These are phyloP conservation scores for Caiman crocodilus DNA, from an alignment of 2,797 vertebrate genomes.

Conservation along the genomic window DNA sequence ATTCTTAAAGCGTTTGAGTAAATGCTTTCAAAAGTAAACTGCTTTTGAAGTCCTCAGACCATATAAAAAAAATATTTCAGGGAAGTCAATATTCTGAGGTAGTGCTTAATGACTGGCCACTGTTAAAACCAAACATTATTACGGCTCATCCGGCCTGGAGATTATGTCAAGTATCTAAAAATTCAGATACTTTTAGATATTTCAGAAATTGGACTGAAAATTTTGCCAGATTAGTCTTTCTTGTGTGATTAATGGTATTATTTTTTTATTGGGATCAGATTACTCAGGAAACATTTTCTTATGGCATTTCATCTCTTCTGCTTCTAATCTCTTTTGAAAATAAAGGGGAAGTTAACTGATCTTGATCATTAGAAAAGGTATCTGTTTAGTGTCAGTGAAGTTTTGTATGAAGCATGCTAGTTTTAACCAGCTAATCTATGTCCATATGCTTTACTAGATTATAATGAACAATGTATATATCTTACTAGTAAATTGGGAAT, in stretches of 20 bases:
- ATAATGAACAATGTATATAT: background rate
- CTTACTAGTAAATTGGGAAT: background rate
- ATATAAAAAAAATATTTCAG: background rate
- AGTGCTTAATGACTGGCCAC: background rate
- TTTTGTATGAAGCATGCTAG: background rate
- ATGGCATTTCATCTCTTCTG: background rate
- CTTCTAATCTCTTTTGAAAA: background rate
- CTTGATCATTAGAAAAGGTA: background rate
- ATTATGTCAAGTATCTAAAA: background rate
- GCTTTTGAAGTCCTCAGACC: background rate
- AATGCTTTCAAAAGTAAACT: no score
- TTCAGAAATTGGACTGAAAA: background rate
- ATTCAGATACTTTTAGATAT: background rate
- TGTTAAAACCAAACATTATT: background rate
- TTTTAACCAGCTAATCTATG: background rate
- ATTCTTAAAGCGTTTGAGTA: background rate
- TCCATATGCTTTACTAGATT: background rate
- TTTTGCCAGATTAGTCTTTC: background rate
- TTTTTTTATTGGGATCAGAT: background rate
- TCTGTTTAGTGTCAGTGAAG: background rate
- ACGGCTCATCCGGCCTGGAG: background rate
- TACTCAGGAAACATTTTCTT: background rate
- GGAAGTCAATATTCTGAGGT: background rate
- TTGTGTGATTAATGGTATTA: background rate
- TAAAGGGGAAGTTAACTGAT: background rate